Evolutionary conservation across 2,888 invertebrate species (phyloP).

Genomic region (Therioaphis trifolii): DNA sequence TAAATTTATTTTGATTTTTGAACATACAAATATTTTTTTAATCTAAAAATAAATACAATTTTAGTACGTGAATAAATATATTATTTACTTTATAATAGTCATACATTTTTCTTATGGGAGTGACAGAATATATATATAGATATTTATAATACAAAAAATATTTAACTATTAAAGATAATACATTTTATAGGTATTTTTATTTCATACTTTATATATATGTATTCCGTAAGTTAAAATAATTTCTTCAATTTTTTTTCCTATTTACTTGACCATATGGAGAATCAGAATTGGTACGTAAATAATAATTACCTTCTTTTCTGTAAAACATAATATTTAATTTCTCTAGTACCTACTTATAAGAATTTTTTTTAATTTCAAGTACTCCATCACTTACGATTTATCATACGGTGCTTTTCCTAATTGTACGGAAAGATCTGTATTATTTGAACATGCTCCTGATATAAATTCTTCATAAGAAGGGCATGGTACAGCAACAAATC

Average conservation of each 20-base stretch:
- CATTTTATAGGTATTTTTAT: no score
- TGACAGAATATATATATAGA: no score
- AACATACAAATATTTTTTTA: no score
- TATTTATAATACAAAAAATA: background rate
- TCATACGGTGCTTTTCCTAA: constrained; percentile 60
- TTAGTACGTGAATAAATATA: no score
- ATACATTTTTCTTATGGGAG: no score
- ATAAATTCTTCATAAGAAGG: constrained; percentile 64
- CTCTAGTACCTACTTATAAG: background rate
- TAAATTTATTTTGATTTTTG: no score
- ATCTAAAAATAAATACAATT: no score
- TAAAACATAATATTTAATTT: constrained; percentile 53
- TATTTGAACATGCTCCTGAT: constrained; percentile 63
- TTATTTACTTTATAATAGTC: no score
- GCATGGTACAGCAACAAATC: constrained; percentile 66
- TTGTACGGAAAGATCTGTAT: constrained; percentile 52
- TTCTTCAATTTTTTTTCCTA: no score
- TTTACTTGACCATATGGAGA: constrained; percentile 65
- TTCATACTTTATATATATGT: no score
- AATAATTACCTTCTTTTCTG: constrained; percentile 66
- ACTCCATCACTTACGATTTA: constrained; percentile 39
- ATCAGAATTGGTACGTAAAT: constrained; percentile 66
- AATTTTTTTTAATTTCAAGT: background rate
- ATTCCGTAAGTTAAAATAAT: no score
- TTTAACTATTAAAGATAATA: no score